Evolutionary conservation across 2,888 invertebrate genomes (phyloP).

Genomic region (Melangyna quadrimaculata): DNA sequence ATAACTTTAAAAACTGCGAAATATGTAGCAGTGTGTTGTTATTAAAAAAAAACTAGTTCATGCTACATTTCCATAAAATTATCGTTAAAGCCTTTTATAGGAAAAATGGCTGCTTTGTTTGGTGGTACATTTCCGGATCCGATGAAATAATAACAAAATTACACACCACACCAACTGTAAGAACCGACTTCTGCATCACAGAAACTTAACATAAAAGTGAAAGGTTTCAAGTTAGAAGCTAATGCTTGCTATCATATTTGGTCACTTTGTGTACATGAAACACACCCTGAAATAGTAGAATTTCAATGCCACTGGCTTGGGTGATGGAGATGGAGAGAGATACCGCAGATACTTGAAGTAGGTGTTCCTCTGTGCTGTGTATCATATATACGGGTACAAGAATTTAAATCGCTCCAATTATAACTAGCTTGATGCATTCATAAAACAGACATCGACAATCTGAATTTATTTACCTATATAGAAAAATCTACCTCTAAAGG

Average conservation of each 20-base stretch:
- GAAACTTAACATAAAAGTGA: slow-evolving; percentile 34
- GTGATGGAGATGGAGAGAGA: background rate
- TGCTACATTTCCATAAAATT: slow-evolving; percentile 4
- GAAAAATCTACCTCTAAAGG: slow-evolving; percentile 48
- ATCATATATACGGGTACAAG: slow-evolving; percentile 16
- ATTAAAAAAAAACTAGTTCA: slow-evolving; percentile 4
- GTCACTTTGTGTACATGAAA: background rate
- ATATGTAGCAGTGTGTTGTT: background rate
- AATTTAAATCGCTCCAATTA: slow-evolving; percentile 53
- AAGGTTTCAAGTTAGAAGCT: slow-evolving; percentile 14
- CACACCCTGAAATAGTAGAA: slow-evolving; percentile 52
- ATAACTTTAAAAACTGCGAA: background rate
- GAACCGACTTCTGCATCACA: background rate
- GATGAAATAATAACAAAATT: background rate
- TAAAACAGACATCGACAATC: background rate
- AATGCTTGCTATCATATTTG: background rate
- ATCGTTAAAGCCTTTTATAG: slow-evolving; percentile 2
- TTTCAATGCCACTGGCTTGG: slow-evolving; percentile 56
- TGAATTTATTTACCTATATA: no score
- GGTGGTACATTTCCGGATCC: slow-evolving; percentile 10
- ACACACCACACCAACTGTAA: background rate
- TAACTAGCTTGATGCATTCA: slow-evolving; percentile 15
- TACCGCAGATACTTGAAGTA: background rate
- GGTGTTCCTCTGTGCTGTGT: background rate
- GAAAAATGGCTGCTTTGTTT: background rate